phyloP scores from a whole-genome alignment of 2,113 vertebrate genomes.

The Pungitius pungitius region DNA sequence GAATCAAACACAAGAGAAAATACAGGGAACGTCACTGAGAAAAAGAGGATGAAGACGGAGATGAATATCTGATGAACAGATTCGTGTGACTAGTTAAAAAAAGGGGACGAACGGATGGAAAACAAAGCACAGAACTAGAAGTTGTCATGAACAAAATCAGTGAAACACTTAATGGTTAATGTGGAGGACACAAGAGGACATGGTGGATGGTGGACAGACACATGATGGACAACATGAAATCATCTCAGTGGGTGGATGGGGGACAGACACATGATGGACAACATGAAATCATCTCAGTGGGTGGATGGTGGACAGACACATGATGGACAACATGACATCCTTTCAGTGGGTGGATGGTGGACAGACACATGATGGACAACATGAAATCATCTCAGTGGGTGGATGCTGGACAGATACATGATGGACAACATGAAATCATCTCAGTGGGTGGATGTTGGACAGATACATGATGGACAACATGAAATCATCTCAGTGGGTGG shows the following conservation, averaged over 20 bases:
- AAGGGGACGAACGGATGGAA: background rate
- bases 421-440: constrained; percentile 14
- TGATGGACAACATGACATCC: too few relatives aligned
- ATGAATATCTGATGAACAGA: background rate
- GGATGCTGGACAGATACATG: constrained; percentile 16
- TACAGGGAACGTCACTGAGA: background rate
- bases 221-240: too few relatives aligned
- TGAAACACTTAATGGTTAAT: background rate
- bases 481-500: too few relatives aligned
- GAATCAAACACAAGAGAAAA: background rate
- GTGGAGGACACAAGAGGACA: background rate
- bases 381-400: too few relatives aligned
- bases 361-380: too few relatives aligned
- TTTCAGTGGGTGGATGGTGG: too few relatives aligned
- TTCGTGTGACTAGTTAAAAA: background rate
- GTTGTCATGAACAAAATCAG: background rate
- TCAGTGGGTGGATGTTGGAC: background rate
- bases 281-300: too few relatives aligned
- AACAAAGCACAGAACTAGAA: background rate
- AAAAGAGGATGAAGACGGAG: constrained; percentile 12
- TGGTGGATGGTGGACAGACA: too few relatives aligned
- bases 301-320: too few relatives aligned
- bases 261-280: too few relatives aligned
- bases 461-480: constrained; percentile 20
- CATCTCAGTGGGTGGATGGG: too few relatives aligned